Evolutionary conservation across 2,888 invertebrate genomes (phyloP).

Genomic region (Criorhina ranunculi): DNA sequence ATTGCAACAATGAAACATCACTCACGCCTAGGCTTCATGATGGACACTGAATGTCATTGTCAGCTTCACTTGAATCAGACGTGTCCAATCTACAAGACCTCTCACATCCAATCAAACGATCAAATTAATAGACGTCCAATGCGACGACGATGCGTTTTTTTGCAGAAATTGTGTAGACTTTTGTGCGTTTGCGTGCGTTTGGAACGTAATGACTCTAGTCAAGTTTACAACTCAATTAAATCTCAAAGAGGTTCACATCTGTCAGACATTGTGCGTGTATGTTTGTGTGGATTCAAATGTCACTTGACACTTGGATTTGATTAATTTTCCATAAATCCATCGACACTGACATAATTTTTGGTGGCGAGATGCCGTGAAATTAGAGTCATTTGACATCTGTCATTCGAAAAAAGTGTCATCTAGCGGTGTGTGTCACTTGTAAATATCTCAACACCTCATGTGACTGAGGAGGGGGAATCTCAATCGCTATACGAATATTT

Average conservation of each 20-base stretch:
- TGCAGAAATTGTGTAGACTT: slow-evolving; percentile 11
- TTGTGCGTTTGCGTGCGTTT: slow-evolving; percentile 25
- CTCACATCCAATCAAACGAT: slow-evolving; percentile 13
- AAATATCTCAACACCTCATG: slow-evolving; percentile 34
- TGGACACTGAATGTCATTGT: slow-evolving; percentile 71
- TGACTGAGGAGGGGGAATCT: not conserved
- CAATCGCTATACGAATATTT: slow-evolving; percentile 40
- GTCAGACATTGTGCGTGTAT: slow-evolving; percentile 32
- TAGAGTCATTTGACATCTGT: slow-evolving; percentile 36
- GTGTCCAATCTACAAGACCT: slow-evolving; percentile 52
- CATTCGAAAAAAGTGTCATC: slow-evolving; percentile 13
- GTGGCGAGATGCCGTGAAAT: slow-evolving; percentile 41
- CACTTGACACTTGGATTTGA: slow-evolving; percentile 52
- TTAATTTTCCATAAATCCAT: slow-evolving; percentile 47
- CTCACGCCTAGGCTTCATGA: not conserved
- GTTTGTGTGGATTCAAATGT: slow-evolving; percentile 32
- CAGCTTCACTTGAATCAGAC: slow-evolving; percentile 34
- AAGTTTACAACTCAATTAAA: slow-evolving; percentile 52
- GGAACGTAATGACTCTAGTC: slow-evolving; percentile 41
- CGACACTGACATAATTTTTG: slow-evolving; percentile 46
- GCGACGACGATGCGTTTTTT: slow-evolving; percentile 35
- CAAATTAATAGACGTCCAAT: slow-evolving; percentile 55
- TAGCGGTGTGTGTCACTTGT: slow-evolving; percentile 27
- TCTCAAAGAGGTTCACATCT: slow-evolving; percentile 46
- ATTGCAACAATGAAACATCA: slow-evolving; percentile 36